Percentiles rank a stretch among this genome's conserved stretches.
These are phyloP conservation scores for Sylvilagus bachmani DNA, from an alignment of 2,113 vertebrate species.

Conservation along the genomic window DNA sequence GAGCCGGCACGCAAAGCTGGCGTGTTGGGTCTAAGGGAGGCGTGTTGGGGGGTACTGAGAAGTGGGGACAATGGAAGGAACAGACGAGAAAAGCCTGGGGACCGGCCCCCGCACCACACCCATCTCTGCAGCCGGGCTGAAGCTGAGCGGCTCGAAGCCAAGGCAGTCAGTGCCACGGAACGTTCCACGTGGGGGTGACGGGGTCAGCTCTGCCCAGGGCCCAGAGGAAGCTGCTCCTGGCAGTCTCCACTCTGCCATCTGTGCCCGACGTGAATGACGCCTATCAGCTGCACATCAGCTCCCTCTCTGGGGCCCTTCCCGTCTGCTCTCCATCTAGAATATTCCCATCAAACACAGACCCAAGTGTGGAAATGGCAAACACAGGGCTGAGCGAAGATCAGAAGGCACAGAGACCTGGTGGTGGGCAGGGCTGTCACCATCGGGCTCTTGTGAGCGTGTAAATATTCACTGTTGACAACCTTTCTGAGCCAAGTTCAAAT, in stretches of 20 bases:
- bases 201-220: not conserved
- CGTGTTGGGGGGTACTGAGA: not conserved
- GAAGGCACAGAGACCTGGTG: not conserved
- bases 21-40: not conserved
- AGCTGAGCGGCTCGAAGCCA: fast-evolving
- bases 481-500: too few species aligned
- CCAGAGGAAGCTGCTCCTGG: fast-evolving
- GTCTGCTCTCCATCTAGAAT: not conserved
- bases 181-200: fast-evolving
- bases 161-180: not conserved
- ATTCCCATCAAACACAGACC: not conserved
- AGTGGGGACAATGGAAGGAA: too few species aligned
- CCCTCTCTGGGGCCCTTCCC: not conserved
- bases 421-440: too few species aligned
- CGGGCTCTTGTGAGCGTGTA: fast-evolving
- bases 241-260: too few species aligned
- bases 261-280: too few species aligned
- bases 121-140: fast-evolving
- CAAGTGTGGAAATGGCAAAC: not conserved
- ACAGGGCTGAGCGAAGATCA: not conserved
- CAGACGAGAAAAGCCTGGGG: fast-evolving
- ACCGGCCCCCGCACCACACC: fast-evolving
- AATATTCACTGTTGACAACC: not conserved
- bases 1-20: not conserved
- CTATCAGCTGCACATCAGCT: fast-evolving